These are phyloP conservation scores for Myanophis thanlyinensis DNA, from an alignment of 2,113 vertebrate species.

Conservation along the genomic window DNA sequence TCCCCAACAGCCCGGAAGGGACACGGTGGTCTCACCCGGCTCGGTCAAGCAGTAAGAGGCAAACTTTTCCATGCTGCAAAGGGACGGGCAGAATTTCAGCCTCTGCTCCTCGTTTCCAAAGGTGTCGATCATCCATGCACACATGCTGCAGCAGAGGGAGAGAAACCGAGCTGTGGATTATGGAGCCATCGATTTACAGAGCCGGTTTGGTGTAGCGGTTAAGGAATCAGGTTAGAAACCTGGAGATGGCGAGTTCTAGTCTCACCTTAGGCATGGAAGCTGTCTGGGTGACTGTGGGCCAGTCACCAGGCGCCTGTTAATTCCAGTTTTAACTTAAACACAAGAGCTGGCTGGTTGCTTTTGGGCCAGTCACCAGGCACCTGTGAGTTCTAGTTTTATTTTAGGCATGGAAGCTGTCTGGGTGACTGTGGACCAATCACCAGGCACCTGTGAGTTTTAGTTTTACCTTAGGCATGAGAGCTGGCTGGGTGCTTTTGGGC, in stretches of 20 bases:
- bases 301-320: not conserved
- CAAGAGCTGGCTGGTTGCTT: too few species aligned
- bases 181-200: too few species aligned
- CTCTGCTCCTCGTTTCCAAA: conserved; percentile 88
- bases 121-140: conserved; percentile 94
- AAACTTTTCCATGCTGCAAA: conserved; percentile 92
- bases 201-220: too few species aligned
- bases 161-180: not conserved
- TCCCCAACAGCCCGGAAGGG: not conserved
- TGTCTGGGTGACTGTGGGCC: too few species aligned
- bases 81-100: conserved; percentile 82
- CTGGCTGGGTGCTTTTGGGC: too few species aligned
- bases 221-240: too few species aligned
- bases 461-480: too few species aligned
- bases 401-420: too few species aligned
- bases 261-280: too few species aligned
- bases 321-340: not conserved
- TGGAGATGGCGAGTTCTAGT: not conserved
- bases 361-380: not conserved
- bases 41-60: conserved; percentile 97
- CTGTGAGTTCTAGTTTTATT: not conserved
- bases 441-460: too few species aligned
- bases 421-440: too few species aligned
- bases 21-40: conserved; percentile 78
- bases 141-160: conserved; percentile 81